Conservation (phyloP, 2,113 vertebrate species). For the Eubucco bourcierii region DNA sequence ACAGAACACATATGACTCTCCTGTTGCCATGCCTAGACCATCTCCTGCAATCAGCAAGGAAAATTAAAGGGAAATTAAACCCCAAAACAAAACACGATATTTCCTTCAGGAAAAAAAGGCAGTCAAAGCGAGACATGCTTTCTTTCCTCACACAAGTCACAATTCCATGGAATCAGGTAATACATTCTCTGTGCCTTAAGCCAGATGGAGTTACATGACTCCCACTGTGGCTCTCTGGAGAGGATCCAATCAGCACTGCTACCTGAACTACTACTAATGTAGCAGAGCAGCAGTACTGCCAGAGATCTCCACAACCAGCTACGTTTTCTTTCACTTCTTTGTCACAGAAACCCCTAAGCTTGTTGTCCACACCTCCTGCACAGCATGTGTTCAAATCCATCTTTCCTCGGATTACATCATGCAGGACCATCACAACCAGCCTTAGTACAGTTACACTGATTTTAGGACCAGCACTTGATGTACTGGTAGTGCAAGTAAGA, state of each 20-base stretch:
- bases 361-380: background rate
- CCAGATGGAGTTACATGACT: background rate
- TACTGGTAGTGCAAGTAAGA: background rate
- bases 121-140: background rate
- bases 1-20: background rate
- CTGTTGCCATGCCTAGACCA: background rate
- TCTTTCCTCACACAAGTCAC: background rate
- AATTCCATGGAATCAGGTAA: accelerated
- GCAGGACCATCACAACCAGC: background rate
- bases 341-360: background rate
- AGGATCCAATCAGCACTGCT: background rate
- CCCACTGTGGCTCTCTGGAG: background rate
- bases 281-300: background rate
- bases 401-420: background rate
- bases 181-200: background rate
- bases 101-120: background rate
- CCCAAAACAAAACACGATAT: background rate
- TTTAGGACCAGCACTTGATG: background rate
- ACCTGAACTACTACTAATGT: background rate
- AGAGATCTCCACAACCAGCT: background rate
- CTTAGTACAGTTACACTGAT: background rate
- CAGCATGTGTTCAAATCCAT: background rate
- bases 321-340: background rate
- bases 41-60: background rate
- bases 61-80: no score